phyloP scores from a whole-genome alignment of 2,113 vertebrate genomes.

The Diglossa brunneiventris region DNA sequence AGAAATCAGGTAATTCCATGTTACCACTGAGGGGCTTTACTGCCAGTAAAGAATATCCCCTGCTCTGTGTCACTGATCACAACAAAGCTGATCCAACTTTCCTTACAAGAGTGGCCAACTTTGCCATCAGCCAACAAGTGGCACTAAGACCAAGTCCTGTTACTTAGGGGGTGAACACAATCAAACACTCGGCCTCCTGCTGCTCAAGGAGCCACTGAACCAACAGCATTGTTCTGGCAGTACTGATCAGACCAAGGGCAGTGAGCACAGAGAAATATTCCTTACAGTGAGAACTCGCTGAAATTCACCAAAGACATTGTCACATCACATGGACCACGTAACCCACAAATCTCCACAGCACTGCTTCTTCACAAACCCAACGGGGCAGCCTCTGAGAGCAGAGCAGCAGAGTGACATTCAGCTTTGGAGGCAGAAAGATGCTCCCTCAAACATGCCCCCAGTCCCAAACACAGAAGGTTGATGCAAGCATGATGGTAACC shows the following conservation, averaged over 20 bases:
- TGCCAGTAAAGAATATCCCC: not conserved
- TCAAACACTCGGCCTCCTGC: not conserved
- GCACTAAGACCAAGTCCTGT: not conserved
- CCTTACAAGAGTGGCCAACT: not conserved
- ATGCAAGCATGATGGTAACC: not conserved
- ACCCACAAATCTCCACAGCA: not conserved
- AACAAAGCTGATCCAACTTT: not conserved
- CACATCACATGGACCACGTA: not conserved
- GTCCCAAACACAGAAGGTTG: not conserved
- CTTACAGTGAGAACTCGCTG: not conserved
- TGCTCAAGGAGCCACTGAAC: not conserved
- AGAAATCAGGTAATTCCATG: not conserved
- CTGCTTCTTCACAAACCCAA: not conserved
- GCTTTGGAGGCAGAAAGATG: not conserved
- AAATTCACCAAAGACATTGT: not conserved
- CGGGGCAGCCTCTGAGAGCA: not conserved
- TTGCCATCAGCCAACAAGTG: not conserved
- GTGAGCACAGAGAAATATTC: not conserved
- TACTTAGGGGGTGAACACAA: not conserved
- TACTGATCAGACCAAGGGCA: not conserved
- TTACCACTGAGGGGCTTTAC: not conserved
- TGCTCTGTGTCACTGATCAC: not conserved
- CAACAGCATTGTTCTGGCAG: not conserved
- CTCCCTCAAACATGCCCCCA: not conserved
- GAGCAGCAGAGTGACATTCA: not conserved